phyloP scores from a whole-genome alignment of 2,888 invertebrate species.

The Malthinus flaveolus region DNA sequence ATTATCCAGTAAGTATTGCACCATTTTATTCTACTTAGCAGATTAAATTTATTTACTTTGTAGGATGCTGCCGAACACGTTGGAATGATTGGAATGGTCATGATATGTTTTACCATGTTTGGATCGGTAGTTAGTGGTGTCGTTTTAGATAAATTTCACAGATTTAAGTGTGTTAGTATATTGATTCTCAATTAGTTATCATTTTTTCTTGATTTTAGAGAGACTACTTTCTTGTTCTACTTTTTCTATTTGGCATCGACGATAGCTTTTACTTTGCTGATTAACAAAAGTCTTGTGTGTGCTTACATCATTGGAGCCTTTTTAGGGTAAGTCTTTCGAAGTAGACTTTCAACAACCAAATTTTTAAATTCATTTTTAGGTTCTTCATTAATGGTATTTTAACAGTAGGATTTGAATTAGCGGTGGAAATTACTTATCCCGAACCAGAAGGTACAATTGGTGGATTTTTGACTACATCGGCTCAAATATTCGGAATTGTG shows the following conservation, averaged over 20 bases:
- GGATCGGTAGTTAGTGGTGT: slow-evolving; percentile 91
- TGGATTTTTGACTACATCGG: neutral
- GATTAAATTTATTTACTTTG: slow-evolving; percentile 14
- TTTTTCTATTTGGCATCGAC: neutral
- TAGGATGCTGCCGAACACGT: slow-evolving; percentile 71
- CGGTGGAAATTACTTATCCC: slow-evolving; percentile 2
- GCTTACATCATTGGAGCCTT: slow-evolving; percentile 80
- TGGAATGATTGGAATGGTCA: slow-evolving; percentile 85
- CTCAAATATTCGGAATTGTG: slow-evolving; percentile 4
- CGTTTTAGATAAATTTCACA: slow-evolving; percentile 88
- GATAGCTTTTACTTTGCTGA: slow-evolving; percentile 67
- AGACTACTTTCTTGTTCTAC: neutral
- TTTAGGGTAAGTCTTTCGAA: slow-evolving; percentile 75
- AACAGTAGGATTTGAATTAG: slow-evolving; percentile 3
- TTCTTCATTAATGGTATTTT: neutral
- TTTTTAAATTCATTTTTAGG: neutral
- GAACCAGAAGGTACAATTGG: neutral
- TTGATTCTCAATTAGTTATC: neutral
- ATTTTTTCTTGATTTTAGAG: slow-evolving; percentile 28
- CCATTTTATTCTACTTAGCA: neutral
- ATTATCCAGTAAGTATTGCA: slow-evolving; percentile 10
- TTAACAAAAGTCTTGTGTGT: slow-evolving; percentile 73
- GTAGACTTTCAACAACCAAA: neutral
- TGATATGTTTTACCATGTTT: slow-evolving; percentile 89
- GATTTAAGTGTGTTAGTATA: slow-evolving; percentile 76